phyloP scores from a whole-genome alignment of 2,113 vertebrate species.

The Nannobrachium achirus region DNA sequence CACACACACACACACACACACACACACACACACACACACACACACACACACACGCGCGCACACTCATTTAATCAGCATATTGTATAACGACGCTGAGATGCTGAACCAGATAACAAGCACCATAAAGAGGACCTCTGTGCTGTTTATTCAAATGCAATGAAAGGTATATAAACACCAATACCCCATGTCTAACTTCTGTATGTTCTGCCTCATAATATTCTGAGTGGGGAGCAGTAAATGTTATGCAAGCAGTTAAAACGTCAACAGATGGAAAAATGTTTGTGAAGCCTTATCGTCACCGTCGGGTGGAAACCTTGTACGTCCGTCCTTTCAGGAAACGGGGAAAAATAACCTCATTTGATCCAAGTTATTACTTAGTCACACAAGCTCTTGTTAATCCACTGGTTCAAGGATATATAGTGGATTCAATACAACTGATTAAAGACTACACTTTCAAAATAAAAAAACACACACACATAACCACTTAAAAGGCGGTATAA shows the following conservation, averaged over 20 bases:
- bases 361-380: too few species aligned
- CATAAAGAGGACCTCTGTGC: constrained; percentile 41
- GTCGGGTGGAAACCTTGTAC: too few species aligned
- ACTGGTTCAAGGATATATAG: too few species aligned
- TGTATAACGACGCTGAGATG: constrained; percentile 52
- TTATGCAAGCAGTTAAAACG: neutral
- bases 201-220: neutral
- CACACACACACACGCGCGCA: neutral
- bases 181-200: constrained; percentile 16
- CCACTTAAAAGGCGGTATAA: neutral
- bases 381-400: too few species aligned
- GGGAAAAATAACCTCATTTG: too few species aligned
- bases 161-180: neutral
- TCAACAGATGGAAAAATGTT: too few species aligned
- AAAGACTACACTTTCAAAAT: too few species aligned
- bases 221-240: too few species aligned
- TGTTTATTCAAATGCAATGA: constrained; percentile 22
- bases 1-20: constrained; percentile 1
- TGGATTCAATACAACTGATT: too few species aligned
- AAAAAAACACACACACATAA: neutral
- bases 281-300: too few species aligned
- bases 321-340: too few species aligned
- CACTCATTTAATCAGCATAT: constrained; percentile 56
- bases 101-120: constrained; percentile 36
- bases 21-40: neutral